Conservation (phyloP, 2,888 invertebrate species). For the Strigamia maritima region DNA sequence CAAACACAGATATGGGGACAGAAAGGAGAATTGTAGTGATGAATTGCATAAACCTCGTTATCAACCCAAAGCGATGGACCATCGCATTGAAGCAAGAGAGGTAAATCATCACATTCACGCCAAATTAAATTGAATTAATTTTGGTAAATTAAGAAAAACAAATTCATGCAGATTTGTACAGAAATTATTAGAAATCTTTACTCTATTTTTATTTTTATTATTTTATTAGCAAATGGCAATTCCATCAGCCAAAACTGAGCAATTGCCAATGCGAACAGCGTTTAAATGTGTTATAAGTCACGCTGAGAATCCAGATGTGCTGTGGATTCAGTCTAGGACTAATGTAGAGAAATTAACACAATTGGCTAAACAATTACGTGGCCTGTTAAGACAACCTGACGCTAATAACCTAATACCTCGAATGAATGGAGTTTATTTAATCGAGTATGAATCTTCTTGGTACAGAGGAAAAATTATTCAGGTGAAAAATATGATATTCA, state of each 20-base stretch:
- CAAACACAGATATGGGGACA: no score
- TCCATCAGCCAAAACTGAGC: background rate
- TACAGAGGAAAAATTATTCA: background rate
- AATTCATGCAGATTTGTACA: no score
- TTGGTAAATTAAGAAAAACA: no score
- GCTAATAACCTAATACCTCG: background rate
- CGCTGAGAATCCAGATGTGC: background rate
- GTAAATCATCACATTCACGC: no score
- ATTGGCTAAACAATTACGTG: background rate
- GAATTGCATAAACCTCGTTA: no score
- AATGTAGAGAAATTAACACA: background rate
- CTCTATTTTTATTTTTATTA: background rate
- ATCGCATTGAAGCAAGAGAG: no score
- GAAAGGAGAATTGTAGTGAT: no score
- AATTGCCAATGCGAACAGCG: background rate
- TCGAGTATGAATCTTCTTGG: background rate
- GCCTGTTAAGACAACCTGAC: background rate
- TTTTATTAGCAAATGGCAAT: background rate
- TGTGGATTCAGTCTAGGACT: background rate
- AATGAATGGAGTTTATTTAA: background rate
- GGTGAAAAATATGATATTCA: background rate
- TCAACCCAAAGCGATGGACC: no score
- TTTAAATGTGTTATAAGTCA: background rate
- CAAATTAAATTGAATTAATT: no score
- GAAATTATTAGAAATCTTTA: no score